Conservation (phyloP, 1,140 invertebrate genomes). For the Pogonognathellus flavescens region DNA sequence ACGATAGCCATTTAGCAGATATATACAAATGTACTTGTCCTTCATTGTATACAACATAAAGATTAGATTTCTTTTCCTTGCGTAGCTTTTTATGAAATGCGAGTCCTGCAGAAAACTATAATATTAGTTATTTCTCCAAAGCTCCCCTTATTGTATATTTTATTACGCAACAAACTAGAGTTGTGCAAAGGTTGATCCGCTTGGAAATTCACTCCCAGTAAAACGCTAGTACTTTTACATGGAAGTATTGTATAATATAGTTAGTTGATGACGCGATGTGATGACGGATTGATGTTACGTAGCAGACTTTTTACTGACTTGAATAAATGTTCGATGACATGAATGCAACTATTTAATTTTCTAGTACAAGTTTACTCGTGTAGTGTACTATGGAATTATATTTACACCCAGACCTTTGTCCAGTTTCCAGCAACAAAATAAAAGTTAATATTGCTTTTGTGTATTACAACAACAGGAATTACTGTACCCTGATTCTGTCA, state of each 20-base stretch:
- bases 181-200: too few relatives aligned
- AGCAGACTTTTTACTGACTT: neutral
- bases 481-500: slow-evolving; percentile 19
- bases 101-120: neutral
- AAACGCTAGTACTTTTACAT: too few relatives aligned
- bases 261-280: neutral
- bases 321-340: neutral
- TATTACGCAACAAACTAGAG: too few relatives aligned
- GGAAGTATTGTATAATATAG: neutral
- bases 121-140: too few relatives aligned
- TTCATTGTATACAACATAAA: neutral
- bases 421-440: too few relatives aligned
- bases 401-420: neutral
- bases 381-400: neutral
- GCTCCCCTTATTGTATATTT: too few relatives aligned
- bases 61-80: neutral
- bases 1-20: neutral
- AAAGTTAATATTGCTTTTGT: too few relatives aligned
- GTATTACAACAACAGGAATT: too few relatives aligned
- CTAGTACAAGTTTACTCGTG: too few relatives aligned
- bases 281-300: neutral
- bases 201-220: too few relatives aligned
- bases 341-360: neutral
- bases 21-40: neutral
- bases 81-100: neutral